Conservation (phyloP, 1,140 invertebrate genomes). For the Papilio polytes region DNA sequence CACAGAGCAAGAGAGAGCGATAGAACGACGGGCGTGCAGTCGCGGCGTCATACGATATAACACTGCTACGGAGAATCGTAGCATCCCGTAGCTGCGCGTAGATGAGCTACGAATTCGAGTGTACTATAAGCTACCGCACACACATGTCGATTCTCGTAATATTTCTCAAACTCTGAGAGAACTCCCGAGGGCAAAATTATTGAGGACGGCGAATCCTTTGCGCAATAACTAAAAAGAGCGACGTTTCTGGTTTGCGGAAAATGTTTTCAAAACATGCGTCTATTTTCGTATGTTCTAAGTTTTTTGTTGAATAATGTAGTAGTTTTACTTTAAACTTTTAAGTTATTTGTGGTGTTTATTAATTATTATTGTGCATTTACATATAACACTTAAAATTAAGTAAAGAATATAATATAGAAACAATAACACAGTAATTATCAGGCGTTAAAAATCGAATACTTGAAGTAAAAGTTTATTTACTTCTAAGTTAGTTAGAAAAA, state of each 20-base stretch:
- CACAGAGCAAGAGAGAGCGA: constrained; percentile 50
- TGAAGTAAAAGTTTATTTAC: too few species aligned
- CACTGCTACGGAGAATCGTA: constrained; percentile 57
- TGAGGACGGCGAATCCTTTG: constrained; percentile 2
- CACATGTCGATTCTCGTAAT: constrained; percentile 29
- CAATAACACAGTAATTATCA: too few species aligned
- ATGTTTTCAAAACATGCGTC: constrained; percentile 5
- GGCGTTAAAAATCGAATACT: too few species aligned
- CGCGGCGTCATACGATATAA: constrained; percentile 50
- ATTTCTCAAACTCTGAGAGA: constrained; percentile 25
- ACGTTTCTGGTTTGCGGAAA: constrained; percentile 1
- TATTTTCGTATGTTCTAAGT: neutral
- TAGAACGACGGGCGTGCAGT: constrained; percentile 51
- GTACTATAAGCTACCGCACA: constrained; percentile 39
- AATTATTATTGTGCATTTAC: too few species aligned
- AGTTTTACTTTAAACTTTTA: neutral
- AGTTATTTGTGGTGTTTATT: too few species aligned
- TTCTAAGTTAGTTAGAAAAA: neutral
- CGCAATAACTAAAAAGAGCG: neutral
- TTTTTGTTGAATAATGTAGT: neutral
- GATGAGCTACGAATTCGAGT: constrained; percentile 44
- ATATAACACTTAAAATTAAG: too few species aligned
- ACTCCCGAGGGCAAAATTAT: constrained; percentile 31
- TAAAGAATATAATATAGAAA: too few species aligned
- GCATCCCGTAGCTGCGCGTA: constrained; percentile 51